Evolutionary conservation across 2,113 vertebrate genomes (phyloP).

Genomic region (Cyprinodon variegatus): DNA sequence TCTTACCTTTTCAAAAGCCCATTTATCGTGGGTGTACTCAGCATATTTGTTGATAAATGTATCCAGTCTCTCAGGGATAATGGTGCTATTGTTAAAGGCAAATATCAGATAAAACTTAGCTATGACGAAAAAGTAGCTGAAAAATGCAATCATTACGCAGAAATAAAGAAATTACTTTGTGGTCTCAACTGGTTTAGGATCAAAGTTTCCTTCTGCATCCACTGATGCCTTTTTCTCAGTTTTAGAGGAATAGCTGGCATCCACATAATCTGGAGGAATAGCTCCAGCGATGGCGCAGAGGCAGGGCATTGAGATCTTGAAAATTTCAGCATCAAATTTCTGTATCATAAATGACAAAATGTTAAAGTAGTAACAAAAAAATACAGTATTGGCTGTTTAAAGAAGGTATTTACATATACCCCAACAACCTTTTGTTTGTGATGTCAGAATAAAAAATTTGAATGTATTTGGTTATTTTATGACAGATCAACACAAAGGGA

Average conservation of each 20-base stretch:
- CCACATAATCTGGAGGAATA: slow-evolving; percentile 92
- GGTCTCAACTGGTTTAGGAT: slow-evolving; percentile 92
- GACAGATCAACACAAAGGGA: too few relatives aligned
- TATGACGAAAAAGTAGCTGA: background rate
- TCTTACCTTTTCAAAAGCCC: slow-evolving; percentile 92
- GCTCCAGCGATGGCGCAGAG: slow-evolving; percentile 93
- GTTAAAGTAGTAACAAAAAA: background rate
- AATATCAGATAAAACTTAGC: slow-evolving; percentile 4
- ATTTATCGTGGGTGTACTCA: slow-evolving; percentile 92
- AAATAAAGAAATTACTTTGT: slow-evolving; percentile 81
- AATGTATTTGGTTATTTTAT: too few relatives aligned
- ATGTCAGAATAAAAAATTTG: too few relatives aligned
- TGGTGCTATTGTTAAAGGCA: slow-evolving; percentile 79
- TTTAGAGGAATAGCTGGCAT: slow-evolving; percentile 93
- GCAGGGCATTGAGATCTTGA: slow-evolving; percentile 92
- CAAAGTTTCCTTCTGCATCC: slow-evolving; percentile 94
- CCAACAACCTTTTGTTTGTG: too few relatives aligned
- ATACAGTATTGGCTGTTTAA: too few relatives aligned
- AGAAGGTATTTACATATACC: too few relatives aligned
- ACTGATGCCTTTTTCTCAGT: slow-evolving; percentile 94
- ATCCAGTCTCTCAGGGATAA: slow-evolving; percentile 92
- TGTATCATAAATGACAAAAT: slow-evolving; percentile 53
- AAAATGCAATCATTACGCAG: background rate
- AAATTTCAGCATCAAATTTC: slow-evolving; percentile 91
- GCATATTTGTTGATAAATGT: slow-evolving; percentile 92